Evolutionary conservation across 2,797 vertebrate genomes (phyloP), one percentile per base, ranked within the genome.

Genomic region (Eulemur rubriventer): DNA sequence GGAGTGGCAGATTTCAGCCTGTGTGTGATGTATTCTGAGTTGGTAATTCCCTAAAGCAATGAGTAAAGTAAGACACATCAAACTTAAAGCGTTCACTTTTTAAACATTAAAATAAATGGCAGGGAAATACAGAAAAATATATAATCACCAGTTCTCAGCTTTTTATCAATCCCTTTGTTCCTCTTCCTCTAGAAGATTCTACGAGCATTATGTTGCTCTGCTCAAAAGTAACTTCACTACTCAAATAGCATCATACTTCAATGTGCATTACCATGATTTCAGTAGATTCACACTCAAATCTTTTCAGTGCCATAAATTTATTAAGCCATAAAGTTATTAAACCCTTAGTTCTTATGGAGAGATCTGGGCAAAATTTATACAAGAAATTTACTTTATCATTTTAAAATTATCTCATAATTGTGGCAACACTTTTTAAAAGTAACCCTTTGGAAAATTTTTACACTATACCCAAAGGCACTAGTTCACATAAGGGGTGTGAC

Each of bases 381-480:
- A 89, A 80, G 88, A 84, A 92, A 84, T 96, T 83, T 65, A 63
- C 83, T 89, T 76, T 91, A 85, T 92, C 65, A 38, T 69, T 89
- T 96, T 90, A 69, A 95, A 94, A 92, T 97, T 70, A 90, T 87
- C 43, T 96, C 80, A 82, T 75, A 86, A 89, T 93, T 93, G 91
- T 41, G 46, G 65, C 69, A 97, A 97, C 26, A 82, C 3, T 89
- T 94, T 82, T 95, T 73, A 41, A 87, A 97, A 96, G 89, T 90
- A 97, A 97, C 89, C 97, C 93, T 98, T 98, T 97, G 97, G 97
- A 96, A 97, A 94, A 91, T 70, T 84, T 97, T 96, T 97, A 98
- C 91, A 98, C 97, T 97, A 98, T 97, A 98, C 97, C 98, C 98
- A 98, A 98, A 99, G 98, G 98, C 98, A 99, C 98, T 98, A 98